Evolutionary conservation across 2,797 vertebrate species (phyloP), one percentile per base, ranked within the genome.

Genomic region (Sebastes steindachneri): DNA sequence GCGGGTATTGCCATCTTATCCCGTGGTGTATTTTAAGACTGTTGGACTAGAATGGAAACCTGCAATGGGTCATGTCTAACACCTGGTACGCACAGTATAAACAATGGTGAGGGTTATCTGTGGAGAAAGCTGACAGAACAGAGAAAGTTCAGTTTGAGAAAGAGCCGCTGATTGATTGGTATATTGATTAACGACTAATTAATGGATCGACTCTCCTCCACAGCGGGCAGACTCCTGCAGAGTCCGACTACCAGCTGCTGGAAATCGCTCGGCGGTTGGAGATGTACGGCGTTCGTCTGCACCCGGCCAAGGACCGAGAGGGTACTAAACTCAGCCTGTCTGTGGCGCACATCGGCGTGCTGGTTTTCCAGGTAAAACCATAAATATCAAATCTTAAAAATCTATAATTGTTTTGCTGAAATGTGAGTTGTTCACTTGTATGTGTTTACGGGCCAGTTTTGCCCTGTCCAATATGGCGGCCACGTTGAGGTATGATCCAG

Each of bases 281-380:
- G 93, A 99, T 98, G 97, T 99, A 98, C 3, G 98, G 98, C 21
- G 95, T 99, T 53, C 96, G 98, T 14, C 94, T 98, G 69, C 97
- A 99, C 90, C 96, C 97, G 0, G 98, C 98, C 9, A 99, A 99
- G 94, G 98, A 99, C 96, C 92, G 97, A 41, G 98, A 99, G 92
- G 98, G 98, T 10, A 96, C 97, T 0, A 98, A 97, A 86, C 98
- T 99, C 93, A 98, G 97, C 88, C 94, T 99, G 90, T 93, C 97
- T 1, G 98, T 99, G 66, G 97, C 98, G 11, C 98, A 99, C 94
- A 97, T 96, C 0, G 98, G 98, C 15, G 97, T 99, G 80, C 94
- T 99, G 63, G 98, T 99, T 64, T 98, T 99, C 94, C 98, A 99
- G 98, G 98, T 99, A 77, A 67, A 55, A 51, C 9, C 19, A 25